Conservation (phyloP, 2,888 invertebrate genomes). For the Himalopsyche anomala region DNA sequence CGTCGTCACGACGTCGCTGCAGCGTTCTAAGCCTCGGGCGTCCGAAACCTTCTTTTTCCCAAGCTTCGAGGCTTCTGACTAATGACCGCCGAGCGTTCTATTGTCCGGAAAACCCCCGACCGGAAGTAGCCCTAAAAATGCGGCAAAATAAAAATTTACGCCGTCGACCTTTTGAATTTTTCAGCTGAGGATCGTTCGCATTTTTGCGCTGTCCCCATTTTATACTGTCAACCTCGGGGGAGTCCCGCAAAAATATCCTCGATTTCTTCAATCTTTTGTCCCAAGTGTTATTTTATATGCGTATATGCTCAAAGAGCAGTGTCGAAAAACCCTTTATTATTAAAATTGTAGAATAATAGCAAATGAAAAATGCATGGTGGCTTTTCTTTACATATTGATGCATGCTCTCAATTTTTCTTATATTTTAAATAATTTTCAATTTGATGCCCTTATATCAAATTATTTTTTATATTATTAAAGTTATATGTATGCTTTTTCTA, state of each 20-base stretch:
- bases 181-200: constrained; percentile 1
- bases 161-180: constrained; percentile 4
- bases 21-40: neutral
- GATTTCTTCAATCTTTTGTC: constrained; percentile 32
- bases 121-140: constrained; percentile 42
- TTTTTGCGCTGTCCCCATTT: neutral
- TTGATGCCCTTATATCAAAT: no score
- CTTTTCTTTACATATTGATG: no score
- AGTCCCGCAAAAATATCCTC: neutral
- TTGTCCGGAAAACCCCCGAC: constrained; percentile 19
- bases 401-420: no score
- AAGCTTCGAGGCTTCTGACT: constrained; percentile 14
- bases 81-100: constrained; percentile 26
- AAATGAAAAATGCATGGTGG: no score
- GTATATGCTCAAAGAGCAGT: neutral
- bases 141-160: constrained; percentile 24
- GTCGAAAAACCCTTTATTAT: neutral
- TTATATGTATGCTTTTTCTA: no score
- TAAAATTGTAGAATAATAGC: no score
- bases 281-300: neutral
- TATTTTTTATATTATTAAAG: no score
- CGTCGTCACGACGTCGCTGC: neutral
- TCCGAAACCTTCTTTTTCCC: constrained; percentile 1
- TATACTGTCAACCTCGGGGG: neutral
- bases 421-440: no score